Evolutionary conservation across 2,797 vertebrate species (phyloP), one percentile per base, ranked within the genome.

Genomic region (Xyrichtys novacula): DNA sequence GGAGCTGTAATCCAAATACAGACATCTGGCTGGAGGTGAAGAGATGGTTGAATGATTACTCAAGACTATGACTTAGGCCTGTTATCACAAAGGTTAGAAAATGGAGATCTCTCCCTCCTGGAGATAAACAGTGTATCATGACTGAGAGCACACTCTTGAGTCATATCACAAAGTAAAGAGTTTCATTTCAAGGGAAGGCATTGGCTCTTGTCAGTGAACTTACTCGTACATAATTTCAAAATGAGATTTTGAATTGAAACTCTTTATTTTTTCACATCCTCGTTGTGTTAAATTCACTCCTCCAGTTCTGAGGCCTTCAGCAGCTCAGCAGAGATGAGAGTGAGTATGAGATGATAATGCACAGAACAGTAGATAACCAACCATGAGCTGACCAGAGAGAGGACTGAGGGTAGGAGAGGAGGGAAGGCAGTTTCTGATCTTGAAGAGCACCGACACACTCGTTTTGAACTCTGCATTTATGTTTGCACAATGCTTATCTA

Each of bases 361-460:
- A 84, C 88, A 80, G 85, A 86, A 89, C 90, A 89, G 88, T 76
- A 88, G 72, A 92, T 74, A 80, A 82, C 80, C 83, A 76, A 84
- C 77, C 79, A 74, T 52, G 76, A 82, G 76, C 83, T 76, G 75
- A 76, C 69, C 25, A 66, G 74, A 75, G 75, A 85, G 83, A 84
- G 77, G 65, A 66, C 58, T 7, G 52, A 56, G 60, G 26, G 32
- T 5, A 53, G 50, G 66, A 36, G 44, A 55, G 66, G 60, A 64
- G 61, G 70, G 59, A 20, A 28, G 49, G 36, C 39, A 26, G 17
- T 46, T 50, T 52, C 50, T 54, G 49, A 55, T 39, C 36, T 34
- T 15, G 3, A 6, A 23, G 32, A 53, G 58, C 14, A 31, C 38
- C 14, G 17, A 29, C 22, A 40, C 4, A 19, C 66, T 60, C 14